Percentiles rank a stretch among this genome's conserved stretches.
Conservation (phyloP, 2,888 invertebrate species). For the Dinocampus coccinellae region DNA sequence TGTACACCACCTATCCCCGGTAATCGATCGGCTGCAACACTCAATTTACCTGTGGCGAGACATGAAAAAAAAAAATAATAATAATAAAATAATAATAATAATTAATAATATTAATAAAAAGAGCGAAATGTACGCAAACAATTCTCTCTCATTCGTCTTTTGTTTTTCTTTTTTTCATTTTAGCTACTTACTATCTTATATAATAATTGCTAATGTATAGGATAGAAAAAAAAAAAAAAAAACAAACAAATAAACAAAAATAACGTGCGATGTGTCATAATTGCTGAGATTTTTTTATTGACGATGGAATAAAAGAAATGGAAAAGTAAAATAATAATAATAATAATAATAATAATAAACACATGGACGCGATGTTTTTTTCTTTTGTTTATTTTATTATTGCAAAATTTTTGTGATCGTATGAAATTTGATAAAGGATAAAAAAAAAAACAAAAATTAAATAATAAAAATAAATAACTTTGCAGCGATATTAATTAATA, state of each 20-base stretch:
- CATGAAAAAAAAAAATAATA: slow-evolving; percentile 20
- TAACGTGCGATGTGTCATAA: slow-evolving; percentile 51
- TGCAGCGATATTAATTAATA: not conserved
- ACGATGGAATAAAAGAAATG: slow-evolving; percentile 38
- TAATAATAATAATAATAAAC: slow-evolving; percentile 20
- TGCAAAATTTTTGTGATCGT: not conserved
- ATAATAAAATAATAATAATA: no score
- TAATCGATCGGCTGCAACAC: slow-evolving; percentile 31
- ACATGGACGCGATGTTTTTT: slow-evolving; percentile 13
- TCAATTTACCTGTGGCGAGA: slow-evolving; percentile 24
- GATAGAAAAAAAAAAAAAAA: slow-evolving; percentile 40
- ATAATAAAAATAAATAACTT: not conserved
- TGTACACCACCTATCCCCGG: not conserved
- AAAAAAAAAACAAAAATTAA: not conserved
- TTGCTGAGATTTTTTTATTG: slow-evolving; percentile 55
- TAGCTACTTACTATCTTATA: slow-evolving; percentile 64
- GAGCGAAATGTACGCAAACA: not conserved
- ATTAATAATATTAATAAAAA: no score
- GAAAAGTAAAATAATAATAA: slow-evolving; percentile 18
- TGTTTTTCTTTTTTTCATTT: slow-evolving; percentile 30
- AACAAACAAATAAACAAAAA: not conserved
- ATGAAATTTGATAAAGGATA: not conserved
- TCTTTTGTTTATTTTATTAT: slow-evolving; percentile 5
- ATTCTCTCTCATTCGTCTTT: not conserved
- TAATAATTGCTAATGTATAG: slow-evolving; percentile 56